Base-by-base conservation (phyloP, 2,113 vertebrate genomes). In the Cyprinus carpio region DNA sequence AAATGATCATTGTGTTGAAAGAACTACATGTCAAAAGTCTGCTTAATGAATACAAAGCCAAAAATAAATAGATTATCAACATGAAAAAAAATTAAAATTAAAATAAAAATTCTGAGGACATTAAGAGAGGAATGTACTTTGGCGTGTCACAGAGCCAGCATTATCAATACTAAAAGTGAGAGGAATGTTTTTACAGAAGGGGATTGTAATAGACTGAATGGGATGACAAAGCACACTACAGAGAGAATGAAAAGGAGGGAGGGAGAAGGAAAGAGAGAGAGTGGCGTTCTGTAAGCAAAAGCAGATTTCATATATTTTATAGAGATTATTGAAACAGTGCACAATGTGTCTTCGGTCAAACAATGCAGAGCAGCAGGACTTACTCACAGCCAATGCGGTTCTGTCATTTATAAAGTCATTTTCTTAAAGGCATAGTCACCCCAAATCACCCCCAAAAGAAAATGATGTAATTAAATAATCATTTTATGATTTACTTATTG, bases 131-230 rank as follows among this genome's bases (percentile, higher is more conserved):
- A 88, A 85, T 87, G 40, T 43, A 43, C 9, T 43, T 43, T 43
- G 10, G 40, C 2, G 40, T 43, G 77, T 83, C 91, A 71, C 43
- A n/a, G 87, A 94, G 92, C 92, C 92, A 94, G 91, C 90, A 92
- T 89, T 84, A 91, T 94, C 93, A 93, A 91, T 90, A 92, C 93
- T 94, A 94, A 93, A 93, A 91, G 91, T 90, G 91, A 94, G 93
- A 85, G 90, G 91, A 87, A 93, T 93, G 75, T 92, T 89, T 85
- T 93, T 93, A 91, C 90, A 93, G 93, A 95, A 96, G 93, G 95
- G 95, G 95, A 95, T 95, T 94, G 93, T 90, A 96, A 96, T 94
- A 95, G 95, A 92, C 92, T 92, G 93, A 92, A 78, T 43, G 23
- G 40, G 64, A 31, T 34, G 40, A 69, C 10, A 81, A 67, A 81